Conservation (phyloP, 2,888 invertebrate genomes). For the Pimpla rufipes region DNA sequence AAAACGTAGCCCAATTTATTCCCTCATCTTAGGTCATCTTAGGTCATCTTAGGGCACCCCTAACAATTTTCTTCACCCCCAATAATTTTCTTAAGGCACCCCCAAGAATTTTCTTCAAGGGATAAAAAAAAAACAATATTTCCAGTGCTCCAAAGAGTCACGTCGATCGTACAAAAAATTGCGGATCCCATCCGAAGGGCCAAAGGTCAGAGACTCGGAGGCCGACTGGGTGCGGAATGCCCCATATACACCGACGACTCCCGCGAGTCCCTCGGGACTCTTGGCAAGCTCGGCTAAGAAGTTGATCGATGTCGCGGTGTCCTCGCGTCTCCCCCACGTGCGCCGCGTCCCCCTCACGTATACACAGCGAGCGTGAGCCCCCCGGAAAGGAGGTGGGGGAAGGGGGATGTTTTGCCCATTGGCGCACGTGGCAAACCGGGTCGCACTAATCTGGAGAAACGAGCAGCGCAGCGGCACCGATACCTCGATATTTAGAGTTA, state of each 20-base stretch:
- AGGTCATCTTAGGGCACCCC: no score
- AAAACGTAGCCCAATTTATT: no score
- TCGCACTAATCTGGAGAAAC: slow-evolving; percentile 78
- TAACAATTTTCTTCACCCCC: no score
- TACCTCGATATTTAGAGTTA: slow-evolving; percentile 82
- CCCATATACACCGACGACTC: slow-evolving; percentile 20
- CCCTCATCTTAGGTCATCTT: no score
- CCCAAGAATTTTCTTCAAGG: no score
- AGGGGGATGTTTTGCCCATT: slow-evolving; percentile 37
- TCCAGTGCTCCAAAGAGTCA: no score
- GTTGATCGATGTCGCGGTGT: slow-evolving; percentile 67
- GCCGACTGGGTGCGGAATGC: no score
- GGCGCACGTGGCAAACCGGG: slow-evolving; percentile 64
- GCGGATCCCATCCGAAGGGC: no score
- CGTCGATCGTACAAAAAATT: no score
- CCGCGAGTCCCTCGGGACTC: slow-evolving; percentile 16
- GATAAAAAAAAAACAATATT: no score
- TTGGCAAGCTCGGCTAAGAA: slow-evolving; percentile 50
- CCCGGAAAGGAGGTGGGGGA: slow-evolving; percentile 13
- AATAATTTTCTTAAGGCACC: no score
- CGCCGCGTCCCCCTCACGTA: background rate
- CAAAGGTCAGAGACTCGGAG: no score
- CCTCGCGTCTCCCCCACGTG: background rate
- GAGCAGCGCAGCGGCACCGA: slow-evolving; percentile 69
- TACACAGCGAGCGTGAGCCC: slow-evolving; percentile 17